Evolutionary conservation across 2,113 vertebrate genomes (phyloP), one percentile per base, ranked within the genome.

Genomic region (Dasypus novemcinctus): DNA sequence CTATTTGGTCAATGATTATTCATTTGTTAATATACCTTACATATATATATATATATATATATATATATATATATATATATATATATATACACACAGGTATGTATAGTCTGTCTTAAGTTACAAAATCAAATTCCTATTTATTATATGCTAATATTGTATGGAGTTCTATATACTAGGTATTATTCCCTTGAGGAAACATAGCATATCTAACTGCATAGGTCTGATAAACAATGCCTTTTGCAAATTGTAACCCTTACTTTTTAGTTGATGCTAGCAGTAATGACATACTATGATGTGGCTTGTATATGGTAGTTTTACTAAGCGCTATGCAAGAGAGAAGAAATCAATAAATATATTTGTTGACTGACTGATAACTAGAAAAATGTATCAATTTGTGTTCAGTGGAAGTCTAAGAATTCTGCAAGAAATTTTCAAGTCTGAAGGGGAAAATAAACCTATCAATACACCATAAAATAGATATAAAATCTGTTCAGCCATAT

Each of bases 51-150:
- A 54, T 54, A 54, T 54, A 54, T 59, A 64, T 54, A n/a, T 15
- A n/a, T n/a, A n/a, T n/a, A n/a, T 59, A 54, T 36, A 52, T 7
- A 68, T 13, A 46, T 71, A 90, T 33, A 57, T 57, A 54, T 54
- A 54, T 54, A 54, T 59, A 64, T 54, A n/a, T 15, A n/a, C n/a
- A n/a, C n/a, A n/a, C n/a, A n/a, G n/a, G n/a, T n/a, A n/a, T n/a
- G n/a, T 71, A 33, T 33, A 25, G 49, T 64, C 71, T 78, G 49
- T 63, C 33, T 68, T 68, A 82, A 81, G 87, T 90, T 80, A 83
- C 12, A 93, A 95, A 95, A 90, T 92, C 83, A 93, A 83, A 95
- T 66, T 96, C 59, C 63, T 95, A 23, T 83, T 93, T 75, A 49
- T 63, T 75, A 10, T n/a, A 38, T 25, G 21, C 49, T 79, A 79